Evolutionary conservation across 30 jellyfish, hydroid and myxozoan species (phyloP).

Genomic region (Rhopilema esculentum): DNA sequence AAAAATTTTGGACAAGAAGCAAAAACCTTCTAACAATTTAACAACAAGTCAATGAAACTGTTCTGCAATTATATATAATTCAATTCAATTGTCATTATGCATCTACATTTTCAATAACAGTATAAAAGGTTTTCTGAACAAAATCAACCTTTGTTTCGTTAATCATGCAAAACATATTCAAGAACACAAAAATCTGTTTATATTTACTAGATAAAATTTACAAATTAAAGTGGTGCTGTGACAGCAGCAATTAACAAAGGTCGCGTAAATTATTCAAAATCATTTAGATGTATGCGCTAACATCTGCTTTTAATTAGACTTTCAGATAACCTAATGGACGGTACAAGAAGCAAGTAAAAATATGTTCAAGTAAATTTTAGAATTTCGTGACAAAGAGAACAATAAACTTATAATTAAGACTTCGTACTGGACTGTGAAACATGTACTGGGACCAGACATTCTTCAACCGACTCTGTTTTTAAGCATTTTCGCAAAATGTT

Average conservation of each 20-base stretch:
- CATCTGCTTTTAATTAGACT: not conserved
- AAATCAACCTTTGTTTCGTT: not conserved
- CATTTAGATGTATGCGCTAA: not conserved
- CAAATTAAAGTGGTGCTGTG: not conserved
- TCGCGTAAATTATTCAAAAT: not conserved
- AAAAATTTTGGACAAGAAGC: too few relatives aligned
- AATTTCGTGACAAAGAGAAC: not conserved
- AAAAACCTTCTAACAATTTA: too few relatives aligned
- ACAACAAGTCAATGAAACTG: too few relatives aligned
- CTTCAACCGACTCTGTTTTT: too few relatives aligned
- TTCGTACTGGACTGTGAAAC: not conserved
- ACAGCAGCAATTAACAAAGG: not conserved
- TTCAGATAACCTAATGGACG: not conserved
- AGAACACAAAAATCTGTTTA: too few relatives aligned
- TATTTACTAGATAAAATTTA: too few relatives aligned
- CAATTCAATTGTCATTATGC: too few relatives aligned
- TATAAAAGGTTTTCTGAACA: not conserved
- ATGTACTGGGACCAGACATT: not conserved
- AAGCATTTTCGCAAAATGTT: not conserved
- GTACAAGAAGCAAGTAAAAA: not conserved
- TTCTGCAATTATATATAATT: too few relatives aligned
- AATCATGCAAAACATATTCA: not conserved
- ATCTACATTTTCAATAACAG: too few relatives aligned
- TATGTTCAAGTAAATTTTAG: not conserved
- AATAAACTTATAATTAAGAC: not conserved